A percentile compares a stretch with the other conserved stretches of the same genome.
These are phyloP conservation scores for Drosophila neocordata DNA, from an alignment of 1,140 invertebrate species.

Conservation along the genomic window DNA sequence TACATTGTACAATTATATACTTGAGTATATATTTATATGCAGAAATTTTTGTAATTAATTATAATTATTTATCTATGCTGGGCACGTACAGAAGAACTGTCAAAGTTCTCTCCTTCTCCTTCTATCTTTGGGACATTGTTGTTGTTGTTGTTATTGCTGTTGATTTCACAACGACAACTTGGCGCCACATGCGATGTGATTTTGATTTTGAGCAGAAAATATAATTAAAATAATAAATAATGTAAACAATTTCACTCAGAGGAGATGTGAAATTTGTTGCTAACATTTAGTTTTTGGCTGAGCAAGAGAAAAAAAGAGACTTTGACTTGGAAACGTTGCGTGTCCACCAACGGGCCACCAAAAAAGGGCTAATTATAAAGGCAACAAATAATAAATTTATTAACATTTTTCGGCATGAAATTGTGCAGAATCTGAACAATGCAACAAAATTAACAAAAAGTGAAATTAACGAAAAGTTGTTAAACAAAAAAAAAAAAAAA, in stretches of 20 bases:
- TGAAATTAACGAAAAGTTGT: too few species aligned
- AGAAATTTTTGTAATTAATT: constrained; percentile 41
- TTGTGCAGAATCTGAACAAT: constrained; percentile 30
- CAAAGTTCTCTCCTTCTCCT: constrained; percentile 45
- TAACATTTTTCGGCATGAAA: constrained; percentile 73
- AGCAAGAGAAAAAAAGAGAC: constrained; percentile 14
- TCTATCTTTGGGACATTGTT: too few species aligned
- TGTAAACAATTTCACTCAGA: constrained; percentile 44
- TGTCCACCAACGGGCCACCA: constrained; percentile 37
- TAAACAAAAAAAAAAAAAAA: too few species aligned
- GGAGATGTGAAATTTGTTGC: constrained; percentile 31
- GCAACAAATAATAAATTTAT: constrained; percentile 53
- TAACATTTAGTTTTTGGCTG: constrained; percentile 44
- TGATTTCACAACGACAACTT: constrained; percentile 47
- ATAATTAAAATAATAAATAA: constrained; percentile 70
- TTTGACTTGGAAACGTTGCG: constrained; percentile 41
- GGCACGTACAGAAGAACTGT: constrained; percentile 61
- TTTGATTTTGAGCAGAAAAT: constrained; percentile 43
- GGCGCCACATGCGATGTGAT: constrained; percentile 67
- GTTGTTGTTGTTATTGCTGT: constrained; percentile 14
- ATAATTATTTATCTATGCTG: constrained; percentile 57
- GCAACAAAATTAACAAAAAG: not conserved
- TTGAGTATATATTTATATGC: not conserved
- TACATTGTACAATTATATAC: too few species aligned
- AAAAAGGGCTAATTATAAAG: constrained; percentile 39